These are phyloP conservation scores for Frankliniella intonsa DNA, from an alignment of 2,888 invertebrate species.

Conservation along the genomic window DNA sequence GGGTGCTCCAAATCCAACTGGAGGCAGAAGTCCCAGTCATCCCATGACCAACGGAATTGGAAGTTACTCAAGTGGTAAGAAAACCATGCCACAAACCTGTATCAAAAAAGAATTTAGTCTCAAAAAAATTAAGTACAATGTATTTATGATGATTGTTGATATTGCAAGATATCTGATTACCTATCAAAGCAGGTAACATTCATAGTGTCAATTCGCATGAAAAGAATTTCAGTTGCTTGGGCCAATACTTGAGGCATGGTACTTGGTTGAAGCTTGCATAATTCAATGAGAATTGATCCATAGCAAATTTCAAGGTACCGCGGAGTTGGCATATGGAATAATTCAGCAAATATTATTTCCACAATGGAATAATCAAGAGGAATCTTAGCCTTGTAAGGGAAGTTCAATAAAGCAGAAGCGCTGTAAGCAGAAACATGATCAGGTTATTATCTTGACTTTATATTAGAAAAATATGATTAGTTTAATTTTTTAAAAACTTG, in stretches of 20 bases:
- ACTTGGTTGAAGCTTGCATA: constrained; percentile 93
- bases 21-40: constrained; percentile 88
- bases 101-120: constrained; percentile 39
- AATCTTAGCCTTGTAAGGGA: constrained; percentile 88
- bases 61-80: constrained; percentile 98
- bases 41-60: constrained; percentile 99
- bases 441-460: neutral
- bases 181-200: constrained; percentile 93
- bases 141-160: constrained; percentile 12
- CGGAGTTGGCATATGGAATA: constrained; percentile 88
- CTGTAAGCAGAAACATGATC: constrained; percentile 46
- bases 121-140: neutral
- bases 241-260: constrained; percentile 97
- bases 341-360: constrained; percentile 91
- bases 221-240: constrained; percentile 95
- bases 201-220: constrained; percentile 94
- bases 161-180: constrained; percentile 45
- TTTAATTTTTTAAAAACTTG: constrained; percentile 6
- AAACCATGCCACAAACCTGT: constrained; percentile 93
- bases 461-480: neutral
- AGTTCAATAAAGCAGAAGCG: constrained; percentile 84
- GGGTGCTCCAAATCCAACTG: constrained; percentile 82
- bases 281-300: constrained; percentile 90
- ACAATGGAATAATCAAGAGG: constrained; percentile 97
- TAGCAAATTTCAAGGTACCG: constrained; percentile 88